Evolutionary conservation across 2,888 invertebrate species (phyloP).

Genomic region (Dione juno): DNA sequence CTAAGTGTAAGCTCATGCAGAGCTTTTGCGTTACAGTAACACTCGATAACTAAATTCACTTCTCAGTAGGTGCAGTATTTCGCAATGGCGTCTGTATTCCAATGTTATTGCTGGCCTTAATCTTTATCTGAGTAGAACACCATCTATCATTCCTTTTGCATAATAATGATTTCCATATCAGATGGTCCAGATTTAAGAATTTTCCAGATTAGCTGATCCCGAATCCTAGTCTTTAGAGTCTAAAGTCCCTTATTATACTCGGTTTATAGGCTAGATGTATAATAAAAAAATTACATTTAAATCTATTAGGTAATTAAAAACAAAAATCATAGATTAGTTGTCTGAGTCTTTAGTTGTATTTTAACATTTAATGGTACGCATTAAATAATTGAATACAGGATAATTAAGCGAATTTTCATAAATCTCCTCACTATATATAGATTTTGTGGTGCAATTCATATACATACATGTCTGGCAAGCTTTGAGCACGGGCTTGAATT

Average conservation of each 20-base stretch:
- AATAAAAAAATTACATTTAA: too few relatives aligned
- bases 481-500: background rate
- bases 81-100: conserved; percentile 2
- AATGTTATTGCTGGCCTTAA: conserved; percentile 7
- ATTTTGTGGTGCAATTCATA: background rate
- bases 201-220: too few relatives aligned
- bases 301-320: too few relatives aligned
- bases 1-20: background rate
- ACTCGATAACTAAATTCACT: background rate
- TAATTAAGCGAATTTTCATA: background rate
- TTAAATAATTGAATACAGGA: background rate
- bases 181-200: background rate
- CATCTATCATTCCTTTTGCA: background rate
- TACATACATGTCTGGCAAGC: background rate
- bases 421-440: background rate
- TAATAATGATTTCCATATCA: background rate
- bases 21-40: background rate
- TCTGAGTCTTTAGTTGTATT: background rate
- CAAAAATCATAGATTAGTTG: too few relatives aligned
- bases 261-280: too few relatives aligned
- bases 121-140: conserved; percentile 1
- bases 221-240: too few relatives aligned
- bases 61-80: background rate
- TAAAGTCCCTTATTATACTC: too few relatives aligned
- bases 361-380: background rate